Base-by-base conservation (phyloP, 1,140 invertebrate species). In the Leptinotarsa texana region DNA sequence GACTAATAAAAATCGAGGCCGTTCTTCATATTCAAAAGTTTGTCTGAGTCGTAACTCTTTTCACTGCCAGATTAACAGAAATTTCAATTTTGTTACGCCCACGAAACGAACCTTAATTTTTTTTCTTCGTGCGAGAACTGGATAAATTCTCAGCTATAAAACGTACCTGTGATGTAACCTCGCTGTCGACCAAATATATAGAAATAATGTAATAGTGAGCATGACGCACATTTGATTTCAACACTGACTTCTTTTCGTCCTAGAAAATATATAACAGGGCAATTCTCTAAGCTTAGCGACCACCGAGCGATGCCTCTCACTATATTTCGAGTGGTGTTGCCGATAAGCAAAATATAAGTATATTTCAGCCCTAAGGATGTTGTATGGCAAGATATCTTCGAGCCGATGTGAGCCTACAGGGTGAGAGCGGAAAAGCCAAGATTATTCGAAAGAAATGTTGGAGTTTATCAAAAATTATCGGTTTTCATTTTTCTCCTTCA, bases 251-350 rank as follows among this genome's bases (percentile, higher is more conserved):
- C n/a, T 57, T 57, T 15, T 57, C n/a, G 13, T 57, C 49, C 15
- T 69, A 69, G 61, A 47, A 74, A 74, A 69, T 70, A 69, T 69
- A 82, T 79, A 81, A 79, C 83, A 84, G 81, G 81, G 82, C 84
- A 85, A 85, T 85, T 85, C 82, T 85, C 84, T 82, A 78, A 81
- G 76, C 82, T 85, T 82, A 80, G 78, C 82, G 82, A 84, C 82
- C 83, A 79, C 74, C 78, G 78, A n/a, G 75, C 71, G 62, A 47
- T 22, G 62, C 69, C 63, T 33, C 42, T 68, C 33, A 42, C 33
- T 22, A 27, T 66, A 66, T 17, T 27, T 33, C 33, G 66, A 65
- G 66, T 68, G 66, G 15, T 27, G 24, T 33, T 68, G 66, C 66
- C 33, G 33, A 66, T 24, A 24, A 66, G 66, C 66, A 33, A 47